These are phyloP conservation scores for Zapus hudsonius DNA, from an alignment of 2,113 vertebrate species.

Conservation along the genomic window DNA sequence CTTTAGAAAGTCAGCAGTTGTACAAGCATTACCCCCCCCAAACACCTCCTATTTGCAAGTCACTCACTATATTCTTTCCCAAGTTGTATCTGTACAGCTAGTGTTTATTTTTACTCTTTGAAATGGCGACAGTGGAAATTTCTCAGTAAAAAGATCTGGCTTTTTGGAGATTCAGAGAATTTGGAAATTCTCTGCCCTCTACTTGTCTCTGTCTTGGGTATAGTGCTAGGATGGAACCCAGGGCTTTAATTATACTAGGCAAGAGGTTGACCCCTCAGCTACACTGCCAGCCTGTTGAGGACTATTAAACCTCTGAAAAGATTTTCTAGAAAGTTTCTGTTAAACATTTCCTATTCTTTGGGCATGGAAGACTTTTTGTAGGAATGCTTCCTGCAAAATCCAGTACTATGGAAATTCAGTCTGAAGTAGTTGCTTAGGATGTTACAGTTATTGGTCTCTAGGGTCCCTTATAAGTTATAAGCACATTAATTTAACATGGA, in stretches of 20 bases:
- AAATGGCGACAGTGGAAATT: constrained; percentile 38
- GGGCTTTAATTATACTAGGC: background rate
- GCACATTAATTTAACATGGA: too few relatives aligned
- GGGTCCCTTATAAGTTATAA: background rate
- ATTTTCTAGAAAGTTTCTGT: constrained; percentile 29
- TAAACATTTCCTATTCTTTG: constrained; percentile 15
- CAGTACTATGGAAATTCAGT: background rate
- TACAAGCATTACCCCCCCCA: background rate
- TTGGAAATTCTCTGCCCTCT: background rate
- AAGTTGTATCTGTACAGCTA: background rate
- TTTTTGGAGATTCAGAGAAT: background rate
- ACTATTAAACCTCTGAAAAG: constrained; percentile 31
- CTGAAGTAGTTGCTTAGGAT: background rate
- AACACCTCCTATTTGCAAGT: constrained; percentile 17
- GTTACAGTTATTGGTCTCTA: background rate
- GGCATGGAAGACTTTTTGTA: background rate
- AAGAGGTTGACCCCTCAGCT: background rate
- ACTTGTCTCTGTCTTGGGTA: background rate
- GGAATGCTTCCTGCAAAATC: background rate
- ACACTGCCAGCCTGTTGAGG: background rate
- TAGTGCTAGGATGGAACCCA: background rate
- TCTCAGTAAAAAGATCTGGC: background rate
- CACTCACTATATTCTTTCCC: background rate
- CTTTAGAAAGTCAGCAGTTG: background rate
- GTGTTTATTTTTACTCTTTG: background rate